Base-by-base conservation (phyloP, 2,888 invertebrate genomes). In the Cyrtodaria siliqua region DNA sequence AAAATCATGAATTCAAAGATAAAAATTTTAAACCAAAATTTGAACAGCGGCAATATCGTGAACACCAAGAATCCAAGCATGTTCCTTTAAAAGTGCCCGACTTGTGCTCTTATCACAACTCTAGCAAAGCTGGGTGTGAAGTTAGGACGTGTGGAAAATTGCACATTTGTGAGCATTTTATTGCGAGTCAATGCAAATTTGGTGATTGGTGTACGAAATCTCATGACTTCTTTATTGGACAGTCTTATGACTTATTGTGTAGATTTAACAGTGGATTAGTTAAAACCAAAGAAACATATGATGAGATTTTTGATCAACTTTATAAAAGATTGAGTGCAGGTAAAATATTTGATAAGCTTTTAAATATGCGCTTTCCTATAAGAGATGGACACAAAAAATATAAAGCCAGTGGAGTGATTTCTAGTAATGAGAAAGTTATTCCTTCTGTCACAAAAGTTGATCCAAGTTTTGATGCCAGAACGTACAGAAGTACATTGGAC, bases 111-210 rank as follows among this genome's bases (percentile, higher is more conserved):
- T 26, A 42, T 38, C 49, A 72, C 50, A 71, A 63, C 24, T n/a
- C 20, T 20, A 50, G 53, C 18, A 61, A 64, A 47, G 60, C 52
- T 9, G 61, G 63, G 26, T 18, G 33, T 20, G 29, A 53, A 24
- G 29, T 29, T 23, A 23, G 16, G 1, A 14, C 29, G 2, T 78
- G 72, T 50, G 23, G 20, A 12, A 23, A 49, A 44, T 53, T 72
- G n/a, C 78, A 78, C 60, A 26, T 78, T 42, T 78, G 78, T 38
- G 68, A 52, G n/a, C 59, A 52, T 50, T 68, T 61, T 50, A 42
- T 78, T 27, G 16, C 56, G 16, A 56, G 56, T 14, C 1, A 18
- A 6, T 78, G 78, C 40, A 69, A 52, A 33, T 78, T 50, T 78
- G 72, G 69, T 23, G 59, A 72, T 14, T n/a, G 24, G 9, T 78